Evolutionary conservation across 2,888 invertebrate species (phyloP).

Genomic region (Pyrocoelia pectoralis): DNA sequence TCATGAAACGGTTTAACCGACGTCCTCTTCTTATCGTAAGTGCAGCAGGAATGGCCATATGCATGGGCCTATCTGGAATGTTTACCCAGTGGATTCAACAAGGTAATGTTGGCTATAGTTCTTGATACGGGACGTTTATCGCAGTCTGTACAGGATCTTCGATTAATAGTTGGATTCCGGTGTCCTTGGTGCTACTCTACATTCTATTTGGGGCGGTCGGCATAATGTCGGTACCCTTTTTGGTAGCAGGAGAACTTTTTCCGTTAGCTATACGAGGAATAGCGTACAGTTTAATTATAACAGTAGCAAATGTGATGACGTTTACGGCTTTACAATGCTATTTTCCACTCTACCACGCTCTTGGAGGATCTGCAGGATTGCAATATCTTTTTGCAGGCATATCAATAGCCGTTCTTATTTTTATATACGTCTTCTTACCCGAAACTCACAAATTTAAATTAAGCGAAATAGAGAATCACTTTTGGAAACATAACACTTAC

Average conservation of each 20-base stretch:
- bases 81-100: constrained; percentile 57
- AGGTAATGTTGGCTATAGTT: constrained; percentile 48
- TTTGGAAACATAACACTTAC: constrained; percentile 52
- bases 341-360: constrained; percentile 50
- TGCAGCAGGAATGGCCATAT: constrained; percentile 63
- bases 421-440: constrained; percentile 59
- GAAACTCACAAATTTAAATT: constrained; percentile 62
- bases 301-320: constrained; percentile 66
- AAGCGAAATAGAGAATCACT: constrained; percentile 61
- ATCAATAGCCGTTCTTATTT: constrained; percentile 56
- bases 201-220: constrained; percentile 69
- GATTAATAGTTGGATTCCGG: constrained; percentile 60
- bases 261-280: constrained; percentile 68
- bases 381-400: constrained; percentile 66
- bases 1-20: constrained; percentile 62
- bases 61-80: constrained; percentile 64
- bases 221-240: constrained; percentile 69
- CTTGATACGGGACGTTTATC: neutral
- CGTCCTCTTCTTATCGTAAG: constrained; percentile 63
- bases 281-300: constrained; percentile 66
- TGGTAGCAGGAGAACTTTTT: constrained; percentile 71
- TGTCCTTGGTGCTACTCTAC: constrained; percentile 63
- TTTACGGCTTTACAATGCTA: constrained; percentile 66
- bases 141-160: constrained; percentile 50
- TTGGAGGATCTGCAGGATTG: constrained; percentile 62